Percentiles rank a stretch among this genome's conserved stretches.
Conservation (phyloP, 2,797 vertebrate genomes). For the Aselliscus stoliczkanus region DNA sequence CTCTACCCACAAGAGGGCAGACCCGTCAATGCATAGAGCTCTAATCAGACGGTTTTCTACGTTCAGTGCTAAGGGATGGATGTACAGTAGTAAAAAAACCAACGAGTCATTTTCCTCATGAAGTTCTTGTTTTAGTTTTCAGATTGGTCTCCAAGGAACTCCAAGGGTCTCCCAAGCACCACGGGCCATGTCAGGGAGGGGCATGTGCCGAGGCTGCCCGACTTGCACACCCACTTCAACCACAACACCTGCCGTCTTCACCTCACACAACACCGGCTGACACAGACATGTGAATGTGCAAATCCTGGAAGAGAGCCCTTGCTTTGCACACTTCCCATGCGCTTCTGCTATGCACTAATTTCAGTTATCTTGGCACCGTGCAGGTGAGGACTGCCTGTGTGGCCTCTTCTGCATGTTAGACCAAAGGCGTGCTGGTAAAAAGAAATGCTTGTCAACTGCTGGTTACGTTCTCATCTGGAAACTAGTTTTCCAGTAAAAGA, state of each 20-base stretch:
- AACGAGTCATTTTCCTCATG: neutral
- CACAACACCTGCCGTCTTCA: too few relatives aligned
- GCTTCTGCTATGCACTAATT: neutral
- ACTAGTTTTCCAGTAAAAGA: neutral
- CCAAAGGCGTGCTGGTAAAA: neutral
- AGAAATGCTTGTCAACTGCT: too few relatives aligned
- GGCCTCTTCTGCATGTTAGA: neutral
- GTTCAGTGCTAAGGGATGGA: neutral
- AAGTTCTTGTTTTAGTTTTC: neutral
- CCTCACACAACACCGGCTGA: fast-evolving
- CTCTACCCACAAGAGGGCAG: neutral
- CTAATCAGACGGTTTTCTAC: neutral
- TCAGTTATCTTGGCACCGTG: neutral
- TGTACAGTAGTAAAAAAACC: too few relatives aligned
- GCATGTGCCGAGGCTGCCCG: neutral
- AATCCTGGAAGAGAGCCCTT: neutral
- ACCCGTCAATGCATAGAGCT: neutral
- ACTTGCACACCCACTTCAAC: fast-evolving
- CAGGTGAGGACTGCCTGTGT: too few relatives aligned
- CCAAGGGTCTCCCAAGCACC: neutral
- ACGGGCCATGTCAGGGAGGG: too few relatives aligned
- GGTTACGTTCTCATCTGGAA: neutral
- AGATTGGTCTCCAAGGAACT: neutral
- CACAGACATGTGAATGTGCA: too few relatives aligned
- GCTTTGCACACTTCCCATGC: neutral